A percentile compares a stretch with the other conserved stretches of the same genome.
phyloP scores from a whole-genome alignment of 2,797 vertebrate species.

The Apogon hyalosoma region DNA sequence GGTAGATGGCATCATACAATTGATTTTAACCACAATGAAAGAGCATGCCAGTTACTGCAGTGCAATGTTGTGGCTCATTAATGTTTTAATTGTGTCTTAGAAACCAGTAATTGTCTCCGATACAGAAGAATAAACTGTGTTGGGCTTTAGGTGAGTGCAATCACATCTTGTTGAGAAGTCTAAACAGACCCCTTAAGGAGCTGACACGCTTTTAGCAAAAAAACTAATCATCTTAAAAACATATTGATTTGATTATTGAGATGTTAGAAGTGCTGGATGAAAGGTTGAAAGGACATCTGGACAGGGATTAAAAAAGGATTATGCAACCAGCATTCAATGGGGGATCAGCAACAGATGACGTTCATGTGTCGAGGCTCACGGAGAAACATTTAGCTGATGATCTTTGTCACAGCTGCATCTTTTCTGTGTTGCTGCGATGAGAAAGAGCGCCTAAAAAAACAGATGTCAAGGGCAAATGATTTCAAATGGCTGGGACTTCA shows the following conservation, averaged over 20 bases:
- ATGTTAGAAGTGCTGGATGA: background rate
- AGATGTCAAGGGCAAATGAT: background rate
- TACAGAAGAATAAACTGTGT: no score
- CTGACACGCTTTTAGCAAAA: background rate
- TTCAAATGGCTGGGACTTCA: background rate
- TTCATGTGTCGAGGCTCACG: constrained; percentile 10
- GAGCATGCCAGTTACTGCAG: no score
- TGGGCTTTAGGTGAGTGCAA: no score
- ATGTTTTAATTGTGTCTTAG: no score
- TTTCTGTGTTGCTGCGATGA: background rate
- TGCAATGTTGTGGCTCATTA: no score
- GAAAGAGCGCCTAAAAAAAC: no score
- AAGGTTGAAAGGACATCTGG: constrained; percentile 6
- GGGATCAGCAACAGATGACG: constrained; percentile 18
- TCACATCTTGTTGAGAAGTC: no score
- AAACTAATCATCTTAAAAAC: constrained; percentile 4
- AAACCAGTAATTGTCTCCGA: no score
- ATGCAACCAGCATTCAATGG: background rate
- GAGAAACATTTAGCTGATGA: constrained; percentile 28
- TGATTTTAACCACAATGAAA: no score
- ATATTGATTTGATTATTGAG: constrained; percentile 13
- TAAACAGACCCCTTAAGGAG: no score
- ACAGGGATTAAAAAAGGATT: constrained; percentile 16
- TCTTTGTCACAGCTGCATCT: constrained; percentile 21
- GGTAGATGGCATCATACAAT: no score